Evolutionary conservation across 2,888 invertebrate genomes (phyloP).

Genomic region (Pachycephus smyrnensis): DNA sequence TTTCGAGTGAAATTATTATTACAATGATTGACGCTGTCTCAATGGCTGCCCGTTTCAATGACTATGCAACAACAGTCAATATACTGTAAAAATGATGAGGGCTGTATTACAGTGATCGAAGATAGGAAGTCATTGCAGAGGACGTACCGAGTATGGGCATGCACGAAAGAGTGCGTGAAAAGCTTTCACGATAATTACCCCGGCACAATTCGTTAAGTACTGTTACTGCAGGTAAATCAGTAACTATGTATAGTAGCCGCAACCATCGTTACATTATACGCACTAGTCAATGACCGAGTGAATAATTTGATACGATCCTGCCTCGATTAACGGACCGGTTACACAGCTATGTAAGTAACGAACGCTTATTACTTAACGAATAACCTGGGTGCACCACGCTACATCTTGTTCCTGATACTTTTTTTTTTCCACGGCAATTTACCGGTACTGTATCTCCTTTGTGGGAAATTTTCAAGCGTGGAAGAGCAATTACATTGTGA

Average conservation of each 20-base stretch:
- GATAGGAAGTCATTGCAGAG: neutral
- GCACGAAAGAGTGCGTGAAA: neutral
- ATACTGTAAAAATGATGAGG: neutral
- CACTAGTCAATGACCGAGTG: neutral
- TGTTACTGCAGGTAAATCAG: neutral
- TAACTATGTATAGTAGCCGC: neutral
- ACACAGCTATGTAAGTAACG: neutral
- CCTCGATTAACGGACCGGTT: neutral
- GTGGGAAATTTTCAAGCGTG: neutral
- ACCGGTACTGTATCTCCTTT: neutral
- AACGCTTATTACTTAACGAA: neutral
- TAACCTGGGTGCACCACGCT: neutral
- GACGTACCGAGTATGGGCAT: neutral
- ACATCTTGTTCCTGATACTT: neutral
- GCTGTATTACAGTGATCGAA: neutral
- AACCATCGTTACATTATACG: neutral
- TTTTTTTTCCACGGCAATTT: neutral
- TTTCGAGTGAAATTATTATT: neutral
- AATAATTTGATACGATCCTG: neutral
- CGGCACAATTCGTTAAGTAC: neutral
- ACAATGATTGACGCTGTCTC: neutral
- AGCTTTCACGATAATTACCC: neutral
- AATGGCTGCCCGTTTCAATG: neutral
- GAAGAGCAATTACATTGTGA: neutral
- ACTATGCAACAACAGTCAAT: neutral